Evolutionary conservation across 2,113 vertebrate genomes (phyloP), one percentile per base, ranked within the genome.

Genomic region (Anguilla japonica): DNA sequence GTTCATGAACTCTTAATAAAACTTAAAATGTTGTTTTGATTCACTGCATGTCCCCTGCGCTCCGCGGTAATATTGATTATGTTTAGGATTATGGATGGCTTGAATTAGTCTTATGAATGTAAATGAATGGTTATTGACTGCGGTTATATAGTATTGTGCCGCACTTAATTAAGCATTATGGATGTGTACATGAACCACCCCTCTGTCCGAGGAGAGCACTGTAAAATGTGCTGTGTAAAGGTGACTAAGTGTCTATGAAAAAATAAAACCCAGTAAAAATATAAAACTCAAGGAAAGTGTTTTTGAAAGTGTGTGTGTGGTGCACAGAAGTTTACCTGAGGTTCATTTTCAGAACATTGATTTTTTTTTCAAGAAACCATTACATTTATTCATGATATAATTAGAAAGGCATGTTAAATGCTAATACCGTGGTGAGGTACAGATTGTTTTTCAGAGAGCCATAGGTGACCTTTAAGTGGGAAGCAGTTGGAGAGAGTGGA

Each of bases 161-260:
- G 60, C 22, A 67, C 60, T 67, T 67, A 67, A 20, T 67, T 67
- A 67, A 22, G 60, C 22, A 26, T 26, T 67, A 53, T 53, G 50
- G 8, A 53, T 53, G 50, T 53, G 50, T 53, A 53, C 50, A 53
- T 53, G 50, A 67, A 22, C 60, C 60, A 26, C 2, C 22, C 4
- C 22, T 67, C 22, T 67, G 79, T 88, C 60, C 81, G 86, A 86
- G 81, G 83, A 86, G 87, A 81, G 84, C 50, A 53, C 5, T 82
- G 57, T 56, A 78, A 60, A 53, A 53, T 53, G 50, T 53, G 5
- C 83, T 83, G 60, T 14, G 7, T 22, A 84, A 84, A 84, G 85
- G 63, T 16, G 43, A 41, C 57, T 81, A 41, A 34, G 60, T n/a
- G 60, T 34, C 18, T 81, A 80, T 78, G 79, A 50, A 83, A 79